These are phyloP conservation scores for Elmis aenea DNA, from an alignment of 2,888 invertebrate species.

Conservation along the genomic window DNA sequence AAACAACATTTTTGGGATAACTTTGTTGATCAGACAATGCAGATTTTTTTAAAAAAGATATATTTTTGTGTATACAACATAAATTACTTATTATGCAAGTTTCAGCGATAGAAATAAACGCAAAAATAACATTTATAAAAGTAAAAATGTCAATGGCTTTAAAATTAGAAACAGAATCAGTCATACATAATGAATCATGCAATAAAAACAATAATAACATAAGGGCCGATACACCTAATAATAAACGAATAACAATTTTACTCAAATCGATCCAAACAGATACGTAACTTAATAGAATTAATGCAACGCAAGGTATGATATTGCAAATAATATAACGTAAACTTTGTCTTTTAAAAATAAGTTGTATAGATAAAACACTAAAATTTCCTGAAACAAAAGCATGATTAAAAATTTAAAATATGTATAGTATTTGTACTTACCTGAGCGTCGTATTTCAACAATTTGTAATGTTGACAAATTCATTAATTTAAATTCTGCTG, in stretches of 20 bases:
- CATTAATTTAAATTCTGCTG: slow-evolving; percentile 27
- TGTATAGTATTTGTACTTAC: slow-evolving; percentile 15
- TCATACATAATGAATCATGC: slow-evolving; percentile 4
- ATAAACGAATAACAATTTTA: slow-evolving; percentile 16
- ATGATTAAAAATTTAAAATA: slow-evolving; percentile 5
- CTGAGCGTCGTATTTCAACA: slow-evolving; percentile 28
- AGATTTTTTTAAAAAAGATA: too few species aligned
- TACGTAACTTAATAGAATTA: slow-evolving; percentile 27
- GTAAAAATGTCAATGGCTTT: slow-evolving; percentile 29
- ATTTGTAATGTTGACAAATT: slow-evolving; percentile 25
- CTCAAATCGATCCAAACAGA: slow-evolving; percentile 28
- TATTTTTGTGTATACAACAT: too few species aligned
- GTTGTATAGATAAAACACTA: slow-evolving; percentile 25
- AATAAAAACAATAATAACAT: slow-evolving; percentile 15
- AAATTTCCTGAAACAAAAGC: slow-evolving; percentile 29
- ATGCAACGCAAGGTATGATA: slow-evolving; percentile 24
- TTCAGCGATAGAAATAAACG: slow-evolving; percentile 24
- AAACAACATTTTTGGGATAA: slow-evolving; percentile 9
- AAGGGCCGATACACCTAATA: slow-evolving; percentile 4
- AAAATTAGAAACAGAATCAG: slow-evolving; percentile 16
- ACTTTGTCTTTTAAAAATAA: slow-evolving; percentile 25
- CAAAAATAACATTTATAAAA: slow-evolving; percentile 23
- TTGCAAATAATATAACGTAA: slow-evolving; percentile 26
- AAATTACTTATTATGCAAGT: slow-evolving; percentile 21
- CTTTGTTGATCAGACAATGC: slow-evolving; percentile 12